A percentile compares a stretch with the other conserved stretches of the same genome.
Evolutionary conservation across 1,140 invertebrate genomes (phyloP).

Genomic region (Solenopsis fugax): DNA sequence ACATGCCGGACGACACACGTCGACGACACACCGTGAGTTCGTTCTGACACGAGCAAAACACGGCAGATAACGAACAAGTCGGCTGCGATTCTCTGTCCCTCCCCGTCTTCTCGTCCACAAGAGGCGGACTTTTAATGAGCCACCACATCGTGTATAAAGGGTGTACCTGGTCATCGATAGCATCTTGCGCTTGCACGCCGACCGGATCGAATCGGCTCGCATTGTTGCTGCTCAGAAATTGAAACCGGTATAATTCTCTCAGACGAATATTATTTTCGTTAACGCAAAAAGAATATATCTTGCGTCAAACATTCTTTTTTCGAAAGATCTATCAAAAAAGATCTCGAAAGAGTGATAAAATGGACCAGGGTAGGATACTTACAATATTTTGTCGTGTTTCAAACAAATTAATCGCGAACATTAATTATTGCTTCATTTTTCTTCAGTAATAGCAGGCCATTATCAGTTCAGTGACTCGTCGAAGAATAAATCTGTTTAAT

Average conservation of each 20-base stretch:
- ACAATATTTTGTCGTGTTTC: not conserved
- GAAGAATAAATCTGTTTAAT: not conserved
- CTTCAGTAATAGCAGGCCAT: not conserved
- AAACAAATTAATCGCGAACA: not conserved
- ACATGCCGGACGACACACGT: constrained; percentile 57
- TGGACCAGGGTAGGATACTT: not conserved
- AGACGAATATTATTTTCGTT: not conserved
- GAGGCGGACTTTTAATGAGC: constrained; percentile 72
- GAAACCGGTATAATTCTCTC: not conserved
- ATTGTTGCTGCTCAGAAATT: not conserved
- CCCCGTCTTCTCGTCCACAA: constrained; percentile 43
- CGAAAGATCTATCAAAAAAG: not conserved
- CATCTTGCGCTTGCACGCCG: constrained; percentile 30
- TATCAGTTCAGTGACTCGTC: not conserved
- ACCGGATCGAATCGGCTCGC: not conserved
- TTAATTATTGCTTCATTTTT: not conserved
- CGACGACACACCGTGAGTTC: constrained; percentile 59
- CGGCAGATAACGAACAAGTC: constrained; percentile 70
- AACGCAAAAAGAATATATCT: not conserved
- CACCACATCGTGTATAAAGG: constrained; percentile 47
- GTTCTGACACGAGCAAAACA: constrained; percentile 70
- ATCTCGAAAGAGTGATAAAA: not conserved
- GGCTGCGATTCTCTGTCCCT: constrained; percentile 42
- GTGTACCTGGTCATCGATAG: constrained; percentile 57
- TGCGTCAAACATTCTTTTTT: not conserved